Conservation (phyloP, 2,797 vertebrate species). For the Sebastes diploproa region DNA sequence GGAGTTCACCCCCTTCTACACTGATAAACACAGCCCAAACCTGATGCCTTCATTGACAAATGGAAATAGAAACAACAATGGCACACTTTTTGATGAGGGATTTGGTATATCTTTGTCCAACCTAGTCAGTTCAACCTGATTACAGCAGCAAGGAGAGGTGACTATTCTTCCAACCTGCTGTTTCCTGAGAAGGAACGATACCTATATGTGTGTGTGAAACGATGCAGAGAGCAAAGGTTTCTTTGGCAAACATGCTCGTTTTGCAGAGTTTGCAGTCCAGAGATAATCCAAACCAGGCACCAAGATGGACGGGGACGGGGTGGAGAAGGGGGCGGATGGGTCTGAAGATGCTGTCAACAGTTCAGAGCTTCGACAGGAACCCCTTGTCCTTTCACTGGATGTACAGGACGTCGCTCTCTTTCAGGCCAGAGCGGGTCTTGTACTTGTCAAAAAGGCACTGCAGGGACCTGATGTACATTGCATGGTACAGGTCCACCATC, state of each 20-base stretch:
- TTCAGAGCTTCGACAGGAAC: slow-evolving; percentile 30
- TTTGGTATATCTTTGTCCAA: slow-evolving; percentile 20
- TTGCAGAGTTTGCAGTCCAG: slow-evolving; percentile 39
- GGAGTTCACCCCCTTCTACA: slow-evolving; percentile 15
- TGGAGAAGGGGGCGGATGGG: background rate
- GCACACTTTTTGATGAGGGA: slow-evolving; percentile 5
- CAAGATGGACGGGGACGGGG: background rate
- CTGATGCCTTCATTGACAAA: background rate
- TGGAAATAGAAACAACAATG: slow-evolving; percentile 11
- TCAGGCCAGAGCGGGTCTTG: slow-evolving; percentile 91
- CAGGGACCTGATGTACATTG: slow-evolving; percentile 90
- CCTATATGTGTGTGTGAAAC: background rate
- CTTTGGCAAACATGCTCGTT: slow-evolving; percentile 30
- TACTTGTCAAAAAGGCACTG: slow-evolving; percentile 91
- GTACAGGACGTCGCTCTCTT: slow-evolving; percentile 86
- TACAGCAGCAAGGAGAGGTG: slow-evolving; percentile 1
- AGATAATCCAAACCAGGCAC: slow-evolving; percentile 45
- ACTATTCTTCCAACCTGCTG: slow-evolving; percentile 18
- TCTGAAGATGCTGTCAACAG: slow-evolving; percentile 21
- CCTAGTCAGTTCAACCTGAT: background rate
- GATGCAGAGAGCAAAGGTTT: slow-evolving; percentile 37
- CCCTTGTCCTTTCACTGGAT: slow-evolving; percentile 82
- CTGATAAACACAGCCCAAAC: background rate
- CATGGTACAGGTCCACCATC: slow-evolving; percentile 90
- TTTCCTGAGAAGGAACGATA: slow-evolving; percentile 23